Evolutionary conservation across 1,140 invertebrate genomes (phyloP).

Genomic region (Ridgeia piscesae): DNA sequence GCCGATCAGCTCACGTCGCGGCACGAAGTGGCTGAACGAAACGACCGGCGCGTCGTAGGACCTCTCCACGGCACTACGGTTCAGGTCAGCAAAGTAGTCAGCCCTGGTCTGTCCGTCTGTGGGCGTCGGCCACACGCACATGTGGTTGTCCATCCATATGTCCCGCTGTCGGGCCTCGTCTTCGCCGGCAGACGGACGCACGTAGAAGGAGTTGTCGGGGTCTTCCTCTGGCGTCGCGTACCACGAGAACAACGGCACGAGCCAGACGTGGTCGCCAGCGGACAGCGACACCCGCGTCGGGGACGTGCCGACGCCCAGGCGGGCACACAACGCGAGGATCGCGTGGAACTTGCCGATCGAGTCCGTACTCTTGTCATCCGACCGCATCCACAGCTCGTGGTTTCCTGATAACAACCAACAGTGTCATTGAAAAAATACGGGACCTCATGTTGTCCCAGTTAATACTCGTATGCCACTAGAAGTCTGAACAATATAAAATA

Average conservation of each 20-base stretch:
- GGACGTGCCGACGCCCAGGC: slow-evolving; percentile 17
- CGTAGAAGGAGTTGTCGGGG: slow-evolving; percentile 27
- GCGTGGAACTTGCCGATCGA: slow-evolving; percentile 34
- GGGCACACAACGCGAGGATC: slow-evolving; percentile 27
- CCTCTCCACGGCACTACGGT: slow-evolving; percentile 2
- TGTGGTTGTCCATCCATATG: slow-evolving; percentile 36
- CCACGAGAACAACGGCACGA: slow-evolving; percentile 35
- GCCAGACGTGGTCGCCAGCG: slow-evolving; percentile 21
- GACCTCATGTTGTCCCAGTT: no score
- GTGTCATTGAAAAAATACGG: no score
- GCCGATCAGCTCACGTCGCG: slow-evolving; percentile 26
- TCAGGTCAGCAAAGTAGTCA: slow-evolving; percentile 29
- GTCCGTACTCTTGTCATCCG: slow-evolving; percentile 12
- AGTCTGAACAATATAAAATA: no score
- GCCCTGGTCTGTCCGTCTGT: not conserved
- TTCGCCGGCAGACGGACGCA: not conserved
- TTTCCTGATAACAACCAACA: slow-evolving; percentile 20
- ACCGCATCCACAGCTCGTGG: slow-evolving; percentile 33
- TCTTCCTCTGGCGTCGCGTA: slow-evolving; percentile 33
- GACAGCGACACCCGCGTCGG: slow-evolving; percentile 17
- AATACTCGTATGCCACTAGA: no score
- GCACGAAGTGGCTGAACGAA: slow-evolving; percentile 34
- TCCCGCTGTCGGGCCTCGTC: not conserved
- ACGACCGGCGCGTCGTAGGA: slow-evolving; percentile 30
- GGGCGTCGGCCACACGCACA: slow-evolving; percentile 29